Base-by-base conservation (phyloP, 2,113 vertebrate genomes). In the Syrrhaptes paradoxus region DNA sequence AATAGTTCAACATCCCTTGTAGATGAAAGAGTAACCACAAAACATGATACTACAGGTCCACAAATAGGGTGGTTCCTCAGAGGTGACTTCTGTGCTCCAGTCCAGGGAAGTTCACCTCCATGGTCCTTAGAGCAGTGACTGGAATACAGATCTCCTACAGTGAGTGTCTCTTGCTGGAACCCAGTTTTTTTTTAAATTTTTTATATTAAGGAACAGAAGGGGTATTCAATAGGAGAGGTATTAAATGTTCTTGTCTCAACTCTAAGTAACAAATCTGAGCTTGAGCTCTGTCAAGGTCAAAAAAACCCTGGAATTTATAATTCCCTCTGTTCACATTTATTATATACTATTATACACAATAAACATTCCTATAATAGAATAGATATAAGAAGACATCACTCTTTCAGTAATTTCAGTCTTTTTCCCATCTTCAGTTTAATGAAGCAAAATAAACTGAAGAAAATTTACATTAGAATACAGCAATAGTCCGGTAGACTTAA, bases 151-250 rank as follows among this genome's bases (percentile, higher is more conserved):
- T 41, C 10, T 83, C 28, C 21, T 48, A 28, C 18, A 49, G 4
- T 14, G 20, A 87, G 10, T 14, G 6, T 36, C 5, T 3, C 22
- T 68, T 76, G 7, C 34, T 76, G 8, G 29, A 85, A 88, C 34
- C 48, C 8, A 73, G 9, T 36, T 36, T 29, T 62, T 46, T 25
- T 67, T 58, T 52, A 25, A 34, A 41, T 41, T 41, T 66, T 65
- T 80, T 31, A 22, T 26, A 41, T 65, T 66, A 68, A 55, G 24
- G 32, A 41, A 45, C 52, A 17, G 6, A 20, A 66, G 5, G 5
- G 5, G 0, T 11, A 68, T 68, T 86, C 43, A 46, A 11, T 21
- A 38, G 9, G 11, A 61, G 3, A 3, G 1, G 1, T 57, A 51
- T 51, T 68, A 20, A 58, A 32, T 58, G 2, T 24, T 85, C 58